Evolutionary conservation across 1,140 invertebrate genomes (phyloP), one percentile per base, ranked within the genome.

Genomic region (Camponotus pennsylvanicus): DNA sequence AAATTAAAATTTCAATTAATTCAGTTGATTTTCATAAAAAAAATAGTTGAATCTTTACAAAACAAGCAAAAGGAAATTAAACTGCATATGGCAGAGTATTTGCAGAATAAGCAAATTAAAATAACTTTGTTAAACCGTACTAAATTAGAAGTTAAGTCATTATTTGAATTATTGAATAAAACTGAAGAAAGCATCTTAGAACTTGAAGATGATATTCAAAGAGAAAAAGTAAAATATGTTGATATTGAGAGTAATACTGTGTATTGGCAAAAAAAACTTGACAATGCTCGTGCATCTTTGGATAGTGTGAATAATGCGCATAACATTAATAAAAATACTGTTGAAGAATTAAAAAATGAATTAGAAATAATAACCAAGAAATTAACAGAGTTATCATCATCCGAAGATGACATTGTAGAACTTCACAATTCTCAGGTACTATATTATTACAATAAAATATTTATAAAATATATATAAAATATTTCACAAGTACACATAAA

Each of bases 251-350:
- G 99, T 93, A 97, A 98, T 64, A 98, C 98, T 11, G 96, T 97
- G 9, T 98, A 99, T 95, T 98, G 98, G 93, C 97, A 98, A 91
- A 98, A 99, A 94, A 99, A 99, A 95, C 93, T 98, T 52, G 97
- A 98, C 91, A 96, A 97, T 27, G 97, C 98, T 1, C 96, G 97
- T 34, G 98, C 98, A 94, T 98, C 98, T 2, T 93, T 99, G 67
- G 97, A 98, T 87, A 97, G 98, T 90, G 98, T 98, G 0, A 96
- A 96, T 66, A 98, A 98, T 93, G 97, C 97, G 0, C 96, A 98
- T 93, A 97, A 98, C 87, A 97, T 97, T 37, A 98, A 98, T 92
- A 96, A 97, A 93, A 96, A 97, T 63, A 97, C 98, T 93, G 98
- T 99, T 85, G 95, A 96, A 76, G 97, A 97, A 88, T 94, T 99